A percentile compares a stretch with the other conserved stretches of the same genome.
These are phyloP conservation scores for Pterophyllum scalare DNA, from an alignment of 2,113 vertebrate genomes.

Conservation along the genomic window DNA sequence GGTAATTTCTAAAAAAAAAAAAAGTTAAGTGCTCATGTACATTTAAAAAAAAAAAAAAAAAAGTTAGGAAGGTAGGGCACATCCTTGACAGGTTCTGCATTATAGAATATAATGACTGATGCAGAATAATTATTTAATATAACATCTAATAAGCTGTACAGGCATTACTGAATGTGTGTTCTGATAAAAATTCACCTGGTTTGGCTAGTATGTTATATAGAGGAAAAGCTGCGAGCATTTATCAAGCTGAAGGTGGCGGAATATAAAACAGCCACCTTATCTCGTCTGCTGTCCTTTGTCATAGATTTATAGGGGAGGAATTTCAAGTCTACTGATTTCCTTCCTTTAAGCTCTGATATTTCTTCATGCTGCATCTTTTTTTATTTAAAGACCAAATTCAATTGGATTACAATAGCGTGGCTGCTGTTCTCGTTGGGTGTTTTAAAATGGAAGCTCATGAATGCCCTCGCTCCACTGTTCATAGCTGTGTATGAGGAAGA, in stretches of 20 bases:
- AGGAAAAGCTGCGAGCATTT: conserved; percentile 58
- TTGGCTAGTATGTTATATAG: conserved; percentile 58
- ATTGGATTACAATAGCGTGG: conserved; percentile 47
- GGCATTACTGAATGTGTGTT: conserved; percentile 60
- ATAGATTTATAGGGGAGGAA: conserved; percentile 71
- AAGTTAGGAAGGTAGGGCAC: too few relatives aligned
- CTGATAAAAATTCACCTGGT: conserved; percentile 68
- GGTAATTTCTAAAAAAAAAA: neutral
- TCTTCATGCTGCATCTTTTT: conserved; percentile 40
- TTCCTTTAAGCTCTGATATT: conserved; percentile 45
- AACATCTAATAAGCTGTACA: conserved; percentile 54
- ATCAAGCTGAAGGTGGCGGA: conserved; percentile 69
- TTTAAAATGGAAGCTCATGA: conserved; percentile 34
- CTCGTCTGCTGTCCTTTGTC: conserved; percentile 58
- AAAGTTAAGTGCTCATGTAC: neutral
- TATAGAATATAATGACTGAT: conserved; percentile 38
- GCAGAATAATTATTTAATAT: conserved; percentile 40
- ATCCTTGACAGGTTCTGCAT: neutral
- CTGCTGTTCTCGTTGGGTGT: conserved; percentile 13
- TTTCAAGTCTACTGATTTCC: conserved; percentile 57
- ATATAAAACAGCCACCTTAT: conserved; percentile 73
- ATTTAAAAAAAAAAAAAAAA: neutral
- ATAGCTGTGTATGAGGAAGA: conserved; percentile 20
- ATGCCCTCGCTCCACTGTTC: conserved; percentile 22
- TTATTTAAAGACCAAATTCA: conserved; percentile 10